Conservation (phyloP, 2,888 invertebrate genomes). For the Drosophila kanekoi region DNA sequence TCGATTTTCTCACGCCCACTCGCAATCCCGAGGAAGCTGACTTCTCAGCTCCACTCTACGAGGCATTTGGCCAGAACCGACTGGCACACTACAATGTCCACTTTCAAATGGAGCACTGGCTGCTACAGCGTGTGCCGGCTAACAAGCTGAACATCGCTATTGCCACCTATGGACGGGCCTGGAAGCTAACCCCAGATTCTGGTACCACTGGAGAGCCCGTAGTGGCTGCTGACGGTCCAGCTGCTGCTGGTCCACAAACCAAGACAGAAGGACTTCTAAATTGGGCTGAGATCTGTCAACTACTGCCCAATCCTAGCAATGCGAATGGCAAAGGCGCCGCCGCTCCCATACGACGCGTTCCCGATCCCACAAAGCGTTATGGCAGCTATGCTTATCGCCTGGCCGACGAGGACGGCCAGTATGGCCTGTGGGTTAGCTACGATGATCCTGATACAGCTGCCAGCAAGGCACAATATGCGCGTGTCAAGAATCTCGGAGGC, state of each 20-base stretch:
- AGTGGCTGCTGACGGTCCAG: conserved; percentile 88
- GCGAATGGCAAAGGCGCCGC: conserved; percentile 87
- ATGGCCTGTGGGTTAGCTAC: conserved; percentile 93
- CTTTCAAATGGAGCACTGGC: conserved; percentile 88
- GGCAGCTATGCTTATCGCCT: conserved; percentile 92
- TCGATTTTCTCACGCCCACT: conserved; percentile 91
- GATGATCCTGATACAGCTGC: conserved; percentile 93
- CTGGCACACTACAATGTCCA: conserved; percentile 89
- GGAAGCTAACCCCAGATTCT: conserved; percentile 91
- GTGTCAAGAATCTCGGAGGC: conserved; percentile 91
- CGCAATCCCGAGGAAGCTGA: conserved; percentile 93
- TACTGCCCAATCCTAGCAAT: conserved; percentile 89
- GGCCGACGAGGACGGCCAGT: conserved; percentile 88
- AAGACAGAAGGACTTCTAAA: conserved; percentile 90
- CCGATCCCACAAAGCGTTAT: conserved; percentile 92
- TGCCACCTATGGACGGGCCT: conserved; percentile 90
- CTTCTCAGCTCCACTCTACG: conserved; percentile 90
- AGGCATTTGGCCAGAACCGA: conserved; percentile 89
- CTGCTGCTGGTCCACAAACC: conserved; percentile 90
- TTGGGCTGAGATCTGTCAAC: conserved; percentile 92
- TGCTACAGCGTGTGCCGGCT: conserved; percentile 86
- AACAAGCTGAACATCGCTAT: conserved; percentile 90
- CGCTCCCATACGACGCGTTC: conserved; percentile 89
- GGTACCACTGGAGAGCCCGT: conserved; percentile 92
- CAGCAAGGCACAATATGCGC: conserved; percentile 90